These are phyloP conservation scores for Triplophysa yarkandensis DNA, from an alignment of 2,797 vertebrate genomes.

Conservation along the genomic window DNA sequence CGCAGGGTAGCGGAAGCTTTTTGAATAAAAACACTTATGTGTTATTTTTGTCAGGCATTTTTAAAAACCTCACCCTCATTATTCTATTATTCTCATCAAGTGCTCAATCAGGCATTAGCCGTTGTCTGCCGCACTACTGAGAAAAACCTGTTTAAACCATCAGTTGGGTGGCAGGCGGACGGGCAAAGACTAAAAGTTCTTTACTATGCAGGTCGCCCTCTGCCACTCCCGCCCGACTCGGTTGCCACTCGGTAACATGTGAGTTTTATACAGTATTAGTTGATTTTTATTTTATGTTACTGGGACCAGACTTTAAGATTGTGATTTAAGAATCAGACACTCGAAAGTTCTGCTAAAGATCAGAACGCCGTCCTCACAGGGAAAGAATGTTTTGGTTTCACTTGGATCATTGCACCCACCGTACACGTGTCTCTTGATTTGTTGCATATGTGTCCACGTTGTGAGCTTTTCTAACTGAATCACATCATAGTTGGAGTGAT, in stretches of 20 bases:
- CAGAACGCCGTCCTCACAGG: conserved; percentile 47
- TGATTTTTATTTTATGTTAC: too few relatives aligned
- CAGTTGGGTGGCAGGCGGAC: conserved; percentile 29
- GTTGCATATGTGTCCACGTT: not conserved
- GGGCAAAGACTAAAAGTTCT: conserved; percentile 9
- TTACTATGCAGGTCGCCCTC: not conserved
- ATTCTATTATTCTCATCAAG: conserved; percentile 65
- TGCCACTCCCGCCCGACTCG: not conserved
- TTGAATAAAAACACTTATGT: conserved; percentile 65
- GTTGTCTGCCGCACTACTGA: conserved; percentile 32
- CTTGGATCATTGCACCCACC: conserved; percentile 42
- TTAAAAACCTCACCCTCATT: conserved; percentile 62
- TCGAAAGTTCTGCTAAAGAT: conserved; percentile 47
- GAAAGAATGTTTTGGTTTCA: conserved; percentile 58
- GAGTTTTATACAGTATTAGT: conserved; percentile 39
- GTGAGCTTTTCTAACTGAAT: conserved; percentile 30
- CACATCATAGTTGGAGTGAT: conserved; percentile 39
- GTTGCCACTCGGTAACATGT: conserved; percentile 47
- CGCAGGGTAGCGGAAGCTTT: conserved; percentile 57
- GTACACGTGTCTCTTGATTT: conserved; percentile 16
- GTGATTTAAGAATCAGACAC: conserved; percentile 48
- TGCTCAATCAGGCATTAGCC: conserved; percentile 63
- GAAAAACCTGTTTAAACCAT: conserved; percentile 47
- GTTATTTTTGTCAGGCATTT: conserved; percentile 60
- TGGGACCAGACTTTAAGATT: too few relatives aligned